These are phyloP conservation scores for Megalonaias nervosa DNA, from an alignment of 1,140 invertebrate species.

Conservation along the genomic window DNA sequence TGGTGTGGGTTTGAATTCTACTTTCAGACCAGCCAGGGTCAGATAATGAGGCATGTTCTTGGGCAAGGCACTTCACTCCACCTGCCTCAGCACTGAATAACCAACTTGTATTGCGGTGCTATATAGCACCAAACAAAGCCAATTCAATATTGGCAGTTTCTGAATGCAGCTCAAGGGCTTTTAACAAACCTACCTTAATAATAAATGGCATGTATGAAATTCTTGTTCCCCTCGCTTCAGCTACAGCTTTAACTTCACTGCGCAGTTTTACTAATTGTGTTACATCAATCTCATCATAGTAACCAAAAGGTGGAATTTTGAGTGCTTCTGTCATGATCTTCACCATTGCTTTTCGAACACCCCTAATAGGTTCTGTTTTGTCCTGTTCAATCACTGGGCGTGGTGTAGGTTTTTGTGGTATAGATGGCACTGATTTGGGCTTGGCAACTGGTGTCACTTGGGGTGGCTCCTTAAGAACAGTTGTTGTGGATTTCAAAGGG, in stretches of 20 bases:
- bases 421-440: constrained; percentile 18
- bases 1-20: no score
- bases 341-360: constrained; percentile 91
- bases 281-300: constrained; percentile 79
- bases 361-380: constrained; percentile 76
- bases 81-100: no score
- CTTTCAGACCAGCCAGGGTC: no score
- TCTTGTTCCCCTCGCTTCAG: constrained; percentile 80
- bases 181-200: constrained; percentile 79
- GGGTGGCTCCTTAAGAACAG: constrained; percentile 18
- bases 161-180: not conserved
- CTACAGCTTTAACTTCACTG: constrained; percentile 78
- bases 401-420: constrained; percentile 23
- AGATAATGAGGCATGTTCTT: no score
- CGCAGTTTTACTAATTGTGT: constrained; percentile 83
- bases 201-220: constrained; percentile 97
- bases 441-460: constrained; percentile 25
- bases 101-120: no score
- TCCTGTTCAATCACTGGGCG: constrained; percentile 59
- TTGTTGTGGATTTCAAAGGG: constrained; percentile 18
- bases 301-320: constrained; percentile 76
- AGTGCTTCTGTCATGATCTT: constrained; percentile 96
- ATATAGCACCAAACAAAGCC: no score
- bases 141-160: no score
- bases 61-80: no score